These are phyloP conservation scores for Trichechus manatus DNA, from an alignment of 2,113 vertebrate genomes.

Conservation along the genomic window DNA sequence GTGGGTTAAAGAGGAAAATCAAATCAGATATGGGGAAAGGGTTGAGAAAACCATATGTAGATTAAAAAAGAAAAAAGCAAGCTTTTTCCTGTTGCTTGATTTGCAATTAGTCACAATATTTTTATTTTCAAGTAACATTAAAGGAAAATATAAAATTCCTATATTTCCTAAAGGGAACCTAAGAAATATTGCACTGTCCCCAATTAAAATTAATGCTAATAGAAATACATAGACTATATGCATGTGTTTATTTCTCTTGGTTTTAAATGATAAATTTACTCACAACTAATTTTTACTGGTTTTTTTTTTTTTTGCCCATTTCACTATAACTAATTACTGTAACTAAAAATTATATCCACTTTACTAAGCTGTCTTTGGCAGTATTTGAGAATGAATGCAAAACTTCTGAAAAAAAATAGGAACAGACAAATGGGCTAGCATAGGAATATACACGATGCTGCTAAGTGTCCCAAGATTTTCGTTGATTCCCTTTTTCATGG, in stretches of 20 bases:
- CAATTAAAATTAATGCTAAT: background rate
- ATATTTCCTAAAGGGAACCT: background rate
- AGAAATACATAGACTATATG: background rate
- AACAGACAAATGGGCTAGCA: background rate
- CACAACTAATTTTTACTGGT: background rate
- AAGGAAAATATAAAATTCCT: background rate
- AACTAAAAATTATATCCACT: slow-evolving; percentile 7
- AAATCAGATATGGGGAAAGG: background rate
- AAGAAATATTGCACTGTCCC: background rate
- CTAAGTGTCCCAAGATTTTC: background rate
- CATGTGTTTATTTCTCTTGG: slow-evolving; percentile 1
- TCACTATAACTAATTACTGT: background rate
- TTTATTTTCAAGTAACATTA: slow-evolving; percentile 6
- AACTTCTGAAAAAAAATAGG: slow-evolving; percentile 3
- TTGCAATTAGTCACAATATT: background rate
- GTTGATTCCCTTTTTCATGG: background rate
- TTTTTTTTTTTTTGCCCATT: background rate
- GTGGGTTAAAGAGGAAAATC: background rate
- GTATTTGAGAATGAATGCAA: slow-evolving; percentile 39
- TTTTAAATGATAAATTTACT: slow-evolving; percentile 38
- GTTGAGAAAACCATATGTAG: background rate
- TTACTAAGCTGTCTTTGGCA: slow-evolving; percentile 1
- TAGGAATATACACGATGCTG: background rate
- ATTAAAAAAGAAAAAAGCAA: background rate
- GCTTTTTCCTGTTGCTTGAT: background rate